phyloP scores from a whole-genome alignment of 2,888 invertebrate genomes.

The Drosophila mettleri region DNA sequence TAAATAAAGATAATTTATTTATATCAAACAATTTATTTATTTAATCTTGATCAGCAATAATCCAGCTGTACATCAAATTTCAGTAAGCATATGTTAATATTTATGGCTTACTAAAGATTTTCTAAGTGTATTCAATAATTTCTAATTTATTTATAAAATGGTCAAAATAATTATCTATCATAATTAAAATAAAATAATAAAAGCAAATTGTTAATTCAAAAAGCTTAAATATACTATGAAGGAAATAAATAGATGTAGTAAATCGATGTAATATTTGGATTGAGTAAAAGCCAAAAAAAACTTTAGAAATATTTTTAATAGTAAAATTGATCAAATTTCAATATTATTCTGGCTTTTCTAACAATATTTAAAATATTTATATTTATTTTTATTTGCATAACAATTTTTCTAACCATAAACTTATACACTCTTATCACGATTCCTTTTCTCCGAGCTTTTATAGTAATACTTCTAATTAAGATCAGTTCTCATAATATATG shows the following conservation, averaged over 20 bases:
- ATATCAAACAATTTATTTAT: neutral
- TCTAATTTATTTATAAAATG: neutral
- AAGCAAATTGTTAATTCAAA: too few species aligned
- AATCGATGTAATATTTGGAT: neutral
- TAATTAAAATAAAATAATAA: too few species aligned
- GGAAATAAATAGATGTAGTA: neutral
- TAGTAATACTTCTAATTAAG: neutral
- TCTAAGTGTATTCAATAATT: neutral
- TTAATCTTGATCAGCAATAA: neutral
- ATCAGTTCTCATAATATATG: too few species aligned
- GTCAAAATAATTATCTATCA: neutral
- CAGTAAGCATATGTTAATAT: neutral
- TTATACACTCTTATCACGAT: too few species aligned
- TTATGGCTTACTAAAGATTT: neutral
- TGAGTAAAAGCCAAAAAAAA: neutral
- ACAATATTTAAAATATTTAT: too few species aligned
- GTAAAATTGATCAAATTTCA: too few species aligned
- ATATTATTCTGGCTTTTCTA: too few species aligned
- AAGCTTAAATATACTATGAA: neutral
- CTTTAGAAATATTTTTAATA: too few species aligned
- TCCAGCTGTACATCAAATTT: neutral
- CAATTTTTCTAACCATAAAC: too few species aligned
- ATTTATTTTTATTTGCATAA: too few species aligned
- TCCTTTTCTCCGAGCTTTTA: too few species aligned
- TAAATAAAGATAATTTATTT: too few species aligned